Percentiles rank a stretch among this genome's conserved stretches.
These are phyloP conservation scores for Neodiprion pinetum DNA, from an alignment of 1,140 invertebrate genomes.

Conservation along the genomic window DNA sequence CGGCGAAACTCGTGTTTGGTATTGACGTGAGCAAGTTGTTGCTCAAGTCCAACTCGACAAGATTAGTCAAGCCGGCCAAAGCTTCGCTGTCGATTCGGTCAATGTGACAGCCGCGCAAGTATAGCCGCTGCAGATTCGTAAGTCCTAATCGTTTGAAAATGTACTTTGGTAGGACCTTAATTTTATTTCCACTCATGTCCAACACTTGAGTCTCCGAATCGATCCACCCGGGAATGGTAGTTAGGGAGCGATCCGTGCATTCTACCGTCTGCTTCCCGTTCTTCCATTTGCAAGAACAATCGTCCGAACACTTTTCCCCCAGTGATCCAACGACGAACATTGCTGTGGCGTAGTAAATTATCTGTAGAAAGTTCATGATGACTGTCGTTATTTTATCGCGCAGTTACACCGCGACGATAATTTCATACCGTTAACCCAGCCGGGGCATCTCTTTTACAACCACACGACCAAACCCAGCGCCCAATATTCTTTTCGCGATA, in stretches of 20 bases:
- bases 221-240: slow-evolving; percentile 81
- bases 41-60: slow-evolving; percentile 87
- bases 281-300: slow-evolving; percentile 92
- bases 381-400: neutral
- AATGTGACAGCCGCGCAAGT: slow-evolving; percentile 80
- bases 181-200: slow-evolving; percentile 85
- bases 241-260: slow-evolving; percentile 81
- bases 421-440: neutral
- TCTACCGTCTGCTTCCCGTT: slow-evolving; percentile 90
- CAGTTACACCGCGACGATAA: no score
- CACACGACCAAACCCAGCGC: no score
- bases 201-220: slow-evolving; percentile 89
- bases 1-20: slow-evolving; percentile 78
- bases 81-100: slow-evolving; percentile 84
- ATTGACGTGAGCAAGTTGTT: slow-evolving; percentile 80
- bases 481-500: no score
- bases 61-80: slow-evolving; percentile 83
- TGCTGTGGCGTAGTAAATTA: neutral
- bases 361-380: neutral
- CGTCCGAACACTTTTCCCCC: slow-evolving; percentile 69
- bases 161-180: slow-evolving; percentile 80
- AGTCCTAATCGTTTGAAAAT: slow-evolving; percentile 81
- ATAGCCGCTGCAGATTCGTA: slow-evolving; percentile 86
- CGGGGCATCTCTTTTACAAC: no score
- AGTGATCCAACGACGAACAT: neutral